phyloP scores from a whole-genome alignment of 1,140 invertebrate genomes.

The Dendroctonus ponderosae region DNA sequence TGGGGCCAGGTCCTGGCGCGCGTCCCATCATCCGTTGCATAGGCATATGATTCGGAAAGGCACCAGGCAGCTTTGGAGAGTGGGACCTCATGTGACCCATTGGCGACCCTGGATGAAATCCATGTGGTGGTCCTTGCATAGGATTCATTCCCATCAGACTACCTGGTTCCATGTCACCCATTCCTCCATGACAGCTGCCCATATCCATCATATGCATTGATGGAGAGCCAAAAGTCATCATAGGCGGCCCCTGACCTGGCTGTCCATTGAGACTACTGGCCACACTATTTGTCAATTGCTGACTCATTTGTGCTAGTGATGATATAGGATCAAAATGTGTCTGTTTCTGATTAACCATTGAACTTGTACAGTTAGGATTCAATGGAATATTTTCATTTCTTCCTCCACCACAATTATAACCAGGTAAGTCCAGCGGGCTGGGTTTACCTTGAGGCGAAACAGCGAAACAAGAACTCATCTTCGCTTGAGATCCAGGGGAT shows the following conservation, averaged over 20 bases:
- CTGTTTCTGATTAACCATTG: conserved; percentile 58
- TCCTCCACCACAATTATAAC: conserved; percentile 57
- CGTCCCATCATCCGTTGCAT: conserved; percentile 55
- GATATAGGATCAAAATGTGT: conserved; percentile 88
- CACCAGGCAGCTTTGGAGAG: conserved; percentile 52
- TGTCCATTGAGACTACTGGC: conserved; percentile 56
- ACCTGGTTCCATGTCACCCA: conserved; percentile 48
- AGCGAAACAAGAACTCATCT: conserved; percentile 46
- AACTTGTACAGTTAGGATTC: conserved; percentile 73
- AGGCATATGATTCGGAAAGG: conserved; percentile 50
- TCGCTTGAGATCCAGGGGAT: conserved; percentile 44
- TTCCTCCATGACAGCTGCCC: conserved; percentile 49
- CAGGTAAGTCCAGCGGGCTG: conserved; percentile 46
- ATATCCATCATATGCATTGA: conserved; percentile 59
- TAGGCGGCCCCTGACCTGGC: conserved; percentile 57
- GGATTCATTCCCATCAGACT: conserved; percentile 48
- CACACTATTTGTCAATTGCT: conserved; percentile 78
- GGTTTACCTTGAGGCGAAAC: conserved; percentile 49
- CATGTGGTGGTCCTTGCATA: conserved; percentile 50
- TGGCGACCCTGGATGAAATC: conserved; percentile 50
- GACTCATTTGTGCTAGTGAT: conserved; percentile 91
- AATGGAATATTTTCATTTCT: conserved; percentile 72
- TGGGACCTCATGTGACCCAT: conserved; percentile 51
- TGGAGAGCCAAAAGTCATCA: conserved; percentile 60
- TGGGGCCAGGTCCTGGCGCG: conserved; percentile 60